Percentiles rank a stretch among this genome's conserved stretches.
phyloP scores from a whole-genome alignment of 2,888 invertebrate species.

The Ashinkailepas kermadecensis region DNA sequence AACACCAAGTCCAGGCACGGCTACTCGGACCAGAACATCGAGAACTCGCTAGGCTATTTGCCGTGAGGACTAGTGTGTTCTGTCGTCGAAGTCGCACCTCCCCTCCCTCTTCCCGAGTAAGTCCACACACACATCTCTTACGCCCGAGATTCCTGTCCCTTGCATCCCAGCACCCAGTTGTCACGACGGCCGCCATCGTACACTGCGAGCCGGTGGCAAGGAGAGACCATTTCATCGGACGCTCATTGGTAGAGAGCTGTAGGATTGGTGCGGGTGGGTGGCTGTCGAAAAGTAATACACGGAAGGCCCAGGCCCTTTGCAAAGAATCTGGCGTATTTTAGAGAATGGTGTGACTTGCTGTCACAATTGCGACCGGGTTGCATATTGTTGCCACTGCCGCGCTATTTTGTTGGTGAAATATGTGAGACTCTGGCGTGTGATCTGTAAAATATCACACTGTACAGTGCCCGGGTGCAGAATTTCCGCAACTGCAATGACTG shows the following conservation, averaged over 20 bases:
- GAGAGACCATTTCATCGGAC: background rate
- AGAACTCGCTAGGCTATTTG: conserved; percentile 34
- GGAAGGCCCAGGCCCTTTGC: background rate
- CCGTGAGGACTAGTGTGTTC: conserved; percentile 27
- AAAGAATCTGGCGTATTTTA: too few relatives aligned
- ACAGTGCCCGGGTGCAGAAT: too few relatives aligned
- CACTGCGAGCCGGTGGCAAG: background rate
- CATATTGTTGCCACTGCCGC: too few relatives aligned
- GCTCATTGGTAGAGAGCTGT: conserved; percentile 1
- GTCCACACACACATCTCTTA: conserved; percentile 18
- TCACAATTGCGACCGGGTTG: too few relatives aligned
- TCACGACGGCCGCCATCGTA: too few relatives aligned
- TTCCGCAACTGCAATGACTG: too few relatives aligned
- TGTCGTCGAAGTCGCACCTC: background rate
- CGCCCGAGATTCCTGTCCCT: conserved; percentile 24
- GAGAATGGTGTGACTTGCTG: too few relatives aligned
- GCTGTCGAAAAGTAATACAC: background rate
- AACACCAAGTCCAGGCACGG: conserved; percentile 28
- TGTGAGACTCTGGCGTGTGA: too few relatives aligned
- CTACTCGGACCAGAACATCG: conserved; percentile 33
- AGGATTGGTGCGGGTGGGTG: conserved; percentile 5
- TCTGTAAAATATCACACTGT: too few relatives aligned
- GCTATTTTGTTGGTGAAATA: too few relatives aligned
- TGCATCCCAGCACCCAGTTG: conserved; percentile 21
- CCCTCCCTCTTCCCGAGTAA: background rate